Percentiles rank a stretch among this genome's conserved stretches.
Evolutionary conservation across 1,140 invertebrate genomes (phyloP).

Genomic region (Saccostrea echinata): DNA sequence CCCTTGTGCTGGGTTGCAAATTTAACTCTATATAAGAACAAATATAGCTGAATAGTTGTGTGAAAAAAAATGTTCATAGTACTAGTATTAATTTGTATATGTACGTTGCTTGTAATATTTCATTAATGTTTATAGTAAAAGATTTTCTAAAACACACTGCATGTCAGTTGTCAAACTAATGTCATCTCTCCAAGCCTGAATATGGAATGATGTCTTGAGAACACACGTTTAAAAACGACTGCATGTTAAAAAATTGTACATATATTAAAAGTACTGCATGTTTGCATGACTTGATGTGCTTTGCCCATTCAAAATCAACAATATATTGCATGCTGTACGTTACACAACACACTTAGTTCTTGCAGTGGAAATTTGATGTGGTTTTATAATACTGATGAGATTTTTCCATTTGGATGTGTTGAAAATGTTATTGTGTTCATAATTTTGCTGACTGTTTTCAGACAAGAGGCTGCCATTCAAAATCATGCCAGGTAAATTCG

Average conservation of each 20-base stretch:
- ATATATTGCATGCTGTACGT: slow-evolving; percentile 12
- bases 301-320: slow-evolving; percentile 14
- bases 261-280: background rate
- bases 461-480: slow-evolving; percentile 34
- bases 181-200: background rate
- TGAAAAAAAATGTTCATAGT: background rate
- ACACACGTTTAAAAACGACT: background rate
- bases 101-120: background rate
- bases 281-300: background rate
- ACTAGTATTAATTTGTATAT: background rate
- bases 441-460: slow-evolving; percentile 35
- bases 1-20: slow-evolving; percentile 3
- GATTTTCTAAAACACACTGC: background rate
- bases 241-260: background rate
- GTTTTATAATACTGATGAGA: background rate
- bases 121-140: background rate
- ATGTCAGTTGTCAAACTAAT: background rate
- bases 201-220: background rate
- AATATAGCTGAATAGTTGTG: background rate
- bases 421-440: slow-evolving; percentile 3
- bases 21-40: background rate
- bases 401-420: background rate
- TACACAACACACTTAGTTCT: background rate
- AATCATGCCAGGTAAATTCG: slow-evolving; percentile 20
- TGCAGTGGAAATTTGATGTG: background rate